These are phyloP conservation scores for Python bivittatus DNA, from an alignment of 2,113 vertebrate species.

Conservation along the genomic window DNA sequence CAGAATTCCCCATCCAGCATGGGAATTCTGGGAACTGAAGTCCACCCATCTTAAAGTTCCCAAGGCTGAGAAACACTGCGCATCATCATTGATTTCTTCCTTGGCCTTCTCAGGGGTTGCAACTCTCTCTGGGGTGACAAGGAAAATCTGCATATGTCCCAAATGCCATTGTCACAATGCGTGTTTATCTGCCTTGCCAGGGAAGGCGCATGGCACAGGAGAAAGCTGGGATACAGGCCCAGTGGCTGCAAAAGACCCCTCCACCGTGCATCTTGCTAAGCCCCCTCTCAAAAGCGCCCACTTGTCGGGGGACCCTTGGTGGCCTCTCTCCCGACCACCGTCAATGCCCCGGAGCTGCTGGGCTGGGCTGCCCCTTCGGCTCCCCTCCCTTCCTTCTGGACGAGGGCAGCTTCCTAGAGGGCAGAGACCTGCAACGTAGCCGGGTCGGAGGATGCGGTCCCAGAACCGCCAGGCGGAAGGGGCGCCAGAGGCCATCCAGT, in stretches of 20 bases:
- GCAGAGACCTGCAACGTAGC: background rate
- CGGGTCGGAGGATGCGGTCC: background rate
- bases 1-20: too few species aligned
- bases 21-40: too few species aligned
- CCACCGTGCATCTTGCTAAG: too few species aligned
- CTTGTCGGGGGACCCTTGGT: background rate
- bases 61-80: too few species aligned
- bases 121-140: background rate
- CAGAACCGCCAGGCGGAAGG: background rate
- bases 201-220: too few species aligned
- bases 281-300: background rate
- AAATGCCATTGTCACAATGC: background rate
- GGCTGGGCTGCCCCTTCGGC: background rate
- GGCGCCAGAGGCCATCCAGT: background rate
- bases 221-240: too few species aligned
- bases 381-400: background rate
- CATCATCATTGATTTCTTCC: too few species aligned
- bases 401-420: background rate
- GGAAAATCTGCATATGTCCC: too few species aligned
- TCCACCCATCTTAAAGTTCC: too few species aligned
- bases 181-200: background rate
- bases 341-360: background rate
- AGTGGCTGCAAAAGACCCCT: background rate
- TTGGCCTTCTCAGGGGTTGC: background rate
- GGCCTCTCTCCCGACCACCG: background rate